phyloP scores from a whole-genome alignment of 2,797 vertebrate genomes.

The Xenentodon cancila region DNA sequence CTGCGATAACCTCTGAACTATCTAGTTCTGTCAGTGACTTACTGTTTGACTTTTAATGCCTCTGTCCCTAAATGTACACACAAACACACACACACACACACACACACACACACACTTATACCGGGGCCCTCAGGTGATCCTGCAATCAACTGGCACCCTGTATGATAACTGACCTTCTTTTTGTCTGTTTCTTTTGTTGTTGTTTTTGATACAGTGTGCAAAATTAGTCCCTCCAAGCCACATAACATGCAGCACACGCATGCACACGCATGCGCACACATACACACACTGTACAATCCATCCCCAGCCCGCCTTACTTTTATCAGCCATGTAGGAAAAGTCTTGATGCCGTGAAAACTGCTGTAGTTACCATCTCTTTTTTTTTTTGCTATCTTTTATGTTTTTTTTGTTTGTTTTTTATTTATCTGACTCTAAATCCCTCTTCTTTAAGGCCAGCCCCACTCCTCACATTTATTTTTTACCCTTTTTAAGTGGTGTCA shows the following conservation, averaged over 20 bases:
- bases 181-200: conserved; percentile 1
- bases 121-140: conserved; percentile 50
- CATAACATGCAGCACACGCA: not conserved
- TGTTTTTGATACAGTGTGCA: conserved; percentile 61
- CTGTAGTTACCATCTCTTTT: conserved; percentile 33
- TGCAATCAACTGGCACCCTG: conserved; percentile 19
- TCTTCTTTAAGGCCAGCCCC: conserved; percentile 17
- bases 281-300: not conserved
- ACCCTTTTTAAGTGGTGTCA: conserved; percentile 70
- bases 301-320: conserved; percentile 53
- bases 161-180: conserved; percentile 33
- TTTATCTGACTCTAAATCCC: conserved; percentile 3
- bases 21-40: conserved; percentile 30
- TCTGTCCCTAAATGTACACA: conserved; percentile 1
- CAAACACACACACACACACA: conserved; percentile 5
- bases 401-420: too few species aligned
- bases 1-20: conserved; percentile 32
- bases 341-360: conserved; percentile 50
- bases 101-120: conserved; percentile 17
- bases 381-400: conserved; percentile 17
- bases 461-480: conserved; percentile 29
- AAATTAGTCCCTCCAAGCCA: conserved; percentile 9
- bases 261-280: not conserved
- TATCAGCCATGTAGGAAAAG: conserved; percentile 5
- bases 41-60: conserved; percentile 16